Evolutionary conservation across 2,888 invertebrate species (phyloP), one percentile per base, ranked within the genome.

Genomic region (Troides oblongomaculatus): DNA sequence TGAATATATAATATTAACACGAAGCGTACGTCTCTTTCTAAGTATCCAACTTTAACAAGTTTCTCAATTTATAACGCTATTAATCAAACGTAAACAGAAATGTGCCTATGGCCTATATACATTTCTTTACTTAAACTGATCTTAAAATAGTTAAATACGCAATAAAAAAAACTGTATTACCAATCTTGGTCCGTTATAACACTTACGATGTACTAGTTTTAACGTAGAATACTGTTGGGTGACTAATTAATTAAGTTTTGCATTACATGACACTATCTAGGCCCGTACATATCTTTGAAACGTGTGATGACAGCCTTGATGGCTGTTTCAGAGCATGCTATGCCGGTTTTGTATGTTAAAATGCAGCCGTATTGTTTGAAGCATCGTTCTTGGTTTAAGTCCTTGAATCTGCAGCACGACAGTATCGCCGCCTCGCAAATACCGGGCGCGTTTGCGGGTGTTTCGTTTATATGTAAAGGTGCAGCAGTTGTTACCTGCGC

Each of bases 361-460:
- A 57, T 68, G 68, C 91, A 91, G 12, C 83, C 82, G 17, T 84
- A 78, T 53, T 74, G 75, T 12, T 68, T 72, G 73, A 91, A 90
- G 72, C 91, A 91, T 17, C 75, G 61, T 23, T 70, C 75, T 66
- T 81, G 82, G 1, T 75, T 71, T 1, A 72, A 68, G 14, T 74
- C 18, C 8, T 14, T 25, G 10, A 64, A 68, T 56, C 76, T 78
- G 71, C 91, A 90, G 78, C 91, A 91, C 2, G 83, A 78, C 0
- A 91, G 75, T 58, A 88, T 80, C 0, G 87, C 85, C 18, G 87
- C 84, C 60, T 84, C 84, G 72, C 91, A 91, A 70, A 76, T 75
- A 3, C 75, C 76, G 0, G 83, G 82, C 10, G n/a, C 50, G 46
- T 46, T 18, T 71, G 17, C 69, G 7, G 81, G 80, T 14, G 78